Evolutionary conservation across 2,797 vertebrate genomes (phyloP), one percentile per base, ranked within the genome.

Genomic region (Rhadinocentrus ornatus): DNA sequence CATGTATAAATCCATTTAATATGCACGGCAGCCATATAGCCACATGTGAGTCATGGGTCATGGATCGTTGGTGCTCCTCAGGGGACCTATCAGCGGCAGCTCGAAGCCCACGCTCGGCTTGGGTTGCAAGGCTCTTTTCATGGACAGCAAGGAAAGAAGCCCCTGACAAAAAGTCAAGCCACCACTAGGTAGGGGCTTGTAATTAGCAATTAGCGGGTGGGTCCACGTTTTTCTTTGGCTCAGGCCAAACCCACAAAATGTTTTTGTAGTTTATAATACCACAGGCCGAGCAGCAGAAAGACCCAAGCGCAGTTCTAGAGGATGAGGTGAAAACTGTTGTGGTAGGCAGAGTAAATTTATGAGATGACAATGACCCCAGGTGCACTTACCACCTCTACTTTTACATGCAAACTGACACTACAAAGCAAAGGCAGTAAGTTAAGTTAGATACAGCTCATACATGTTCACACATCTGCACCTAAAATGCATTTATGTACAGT

Each of bases 201-300:
- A 94, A 94, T 95, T 95, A 94, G 92, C 93, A 94, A 95, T 95
- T 95, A 95, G 92, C 87, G 91, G 93, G 91, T 86, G 89, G 91
- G 91, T 95, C 93, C 92, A 94, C 92, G 90, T 93, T 94, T 93
- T 92, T 84, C 92, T 93, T 89, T 82, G 84, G 87, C 77, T 77
- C 41, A 55, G 70, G 93, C 94, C 93, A 95, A 95, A 95, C 82
- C 94, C 94, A 93, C 94, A 92, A 94, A 93, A 95, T 93, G 93
- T 95, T 94, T 92, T 94, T 77, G 86, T 88, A 89, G 89, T 93
- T 94, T 94, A 89, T 91, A 93, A 93, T 92, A 93, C 89, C 87
- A 72, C 78, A 80, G 86, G 81, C 91, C 82, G 85, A 86, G 93
- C 89, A 88, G 89, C 85, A 91, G 77, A 88, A 81, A 86, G 81